Base-by-base conservation (phyloP, 2,797 vertebrate species). In the Catostomus latipinnis region DNA sequence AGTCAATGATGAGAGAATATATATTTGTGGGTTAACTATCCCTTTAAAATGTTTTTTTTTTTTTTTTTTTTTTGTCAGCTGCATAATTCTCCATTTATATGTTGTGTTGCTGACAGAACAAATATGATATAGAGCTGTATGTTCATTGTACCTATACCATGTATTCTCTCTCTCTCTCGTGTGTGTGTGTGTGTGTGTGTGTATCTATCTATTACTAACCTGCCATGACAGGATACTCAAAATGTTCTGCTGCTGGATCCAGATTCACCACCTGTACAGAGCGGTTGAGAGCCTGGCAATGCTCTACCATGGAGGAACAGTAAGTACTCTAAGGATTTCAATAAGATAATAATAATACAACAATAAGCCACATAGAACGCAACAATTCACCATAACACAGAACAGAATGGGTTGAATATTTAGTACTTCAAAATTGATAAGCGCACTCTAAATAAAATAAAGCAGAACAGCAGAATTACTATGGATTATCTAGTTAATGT, bases 201-300 rank as follows among this genome's bases (percentile, higher is more conserved):
- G 5, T 52, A 11, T 65, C 5, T 7, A 43, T 4, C 7, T 7
- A 34, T 13, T 10, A 13, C 88, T 92, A 65, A 97, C 98, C 98
- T 90, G 97, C 97, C 96, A 96, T 96, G 2, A 98, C 96, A 0
- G 97, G 93, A 73, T 98, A 99, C 83, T 88, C 90, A 88, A 99
- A 99, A 81, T 94, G 92, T 66, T 98, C 98, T 0, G 97, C 97
- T 0, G 98, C 98, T 1, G 98, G 98, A 85, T 99, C 98, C 71
- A 99, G 90, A 85, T 99, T 99, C 1, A 99, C 96, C 71, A 99
- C 98, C 81, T 97, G 97, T 12, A 98, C 95, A 0, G 95, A 95
- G 18, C 98, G 95, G 88, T 94, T 95, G 57, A 98, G 86, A 53
- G 92, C 53, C 88, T 94, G 94, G 2, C 93, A 93, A 84, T 99